Base-by-base conservation (phyloP, 2,888 invertebrate genomes). In the Pyrgus malvae region DNA sequence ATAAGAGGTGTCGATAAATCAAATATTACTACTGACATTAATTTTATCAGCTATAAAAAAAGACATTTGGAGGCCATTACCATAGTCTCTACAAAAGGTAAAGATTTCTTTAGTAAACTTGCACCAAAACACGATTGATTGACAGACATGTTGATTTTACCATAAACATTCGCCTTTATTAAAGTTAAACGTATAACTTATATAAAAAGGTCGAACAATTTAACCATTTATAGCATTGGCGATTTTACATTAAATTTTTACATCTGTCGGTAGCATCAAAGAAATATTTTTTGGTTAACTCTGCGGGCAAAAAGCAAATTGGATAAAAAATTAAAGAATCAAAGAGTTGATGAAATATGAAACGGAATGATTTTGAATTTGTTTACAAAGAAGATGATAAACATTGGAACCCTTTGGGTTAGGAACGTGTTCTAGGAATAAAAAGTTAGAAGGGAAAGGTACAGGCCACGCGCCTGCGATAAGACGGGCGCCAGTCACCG, bases 41-140 rank as follows among this genome's bases (percentile, higher is more conserved):
- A 63, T 58, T 65, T 60, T 49, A 55, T 55, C 57, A 49, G 54
- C 56, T 25, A 57, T 56, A 59, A 63, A 64, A 61, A n/a, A 61
- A 49, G 48, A 38, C 56, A 50, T 59, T 59, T 50, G 46, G 60
- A 61, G 60, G 61, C 55, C 67, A 66, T 64, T 31, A 53, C 38
- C 16, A 29, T 64, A 68, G 68, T 64, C 62, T 72, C 73, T 76
- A 55, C 74, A 80, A 71, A 82, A 63, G 81, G 81, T 60, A 55
- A 64, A 62, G 77, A 76, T 80, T 83, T 83, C 83, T 81, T 78
- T 73, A 72, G 67, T 58, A 70, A 71, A 70, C 70, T 71, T 61
- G 67, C 69, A 66, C 79, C 78, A 75, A 78, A 82, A 79, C 73
- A 76, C 69, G 79, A 76, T 76, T 85, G 85, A 85, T 82, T 83